These are phyloP conservation scores for Cyrtonyx montezumae DNA, from an alignment of 2,113 vertebrate species.

Conservation along the genomic window DNA sequence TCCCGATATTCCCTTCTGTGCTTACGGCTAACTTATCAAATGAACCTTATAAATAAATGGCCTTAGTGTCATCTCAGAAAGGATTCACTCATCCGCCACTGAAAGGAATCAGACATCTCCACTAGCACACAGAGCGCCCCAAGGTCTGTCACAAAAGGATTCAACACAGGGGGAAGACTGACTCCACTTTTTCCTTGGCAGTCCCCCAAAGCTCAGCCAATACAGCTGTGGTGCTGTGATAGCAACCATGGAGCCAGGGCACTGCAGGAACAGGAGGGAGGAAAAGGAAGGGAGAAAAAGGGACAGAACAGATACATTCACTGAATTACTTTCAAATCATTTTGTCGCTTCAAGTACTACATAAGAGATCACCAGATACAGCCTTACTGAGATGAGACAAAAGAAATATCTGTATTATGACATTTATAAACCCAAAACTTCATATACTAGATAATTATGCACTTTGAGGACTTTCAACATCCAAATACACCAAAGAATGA, in stretches of 20 bases:
- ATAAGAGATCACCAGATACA: neutral
- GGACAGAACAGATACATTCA: neutral
- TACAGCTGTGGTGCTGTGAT: constrained; percentile 16
- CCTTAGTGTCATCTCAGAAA: neutral
- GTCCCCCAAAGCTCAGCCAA: constrained; percentile 26
- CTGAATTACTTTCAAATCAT: neutral
- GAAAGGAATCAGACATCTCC: neutral
- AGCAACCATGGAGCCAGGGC: neutral
- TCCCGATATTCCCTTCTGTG: neutral
- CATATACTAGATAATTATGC: neutral
- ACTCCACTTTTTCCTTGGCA: constrained; percentile 9
- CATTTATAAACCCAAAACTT: neutral
- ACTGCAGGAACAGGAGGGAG: constrained; percentile 3
- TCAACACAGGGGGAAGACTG: neutral
- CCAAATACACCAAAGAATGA: neutral
- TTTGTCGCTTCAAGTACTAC: neutral
- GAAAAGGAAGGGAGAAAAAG: neutral
- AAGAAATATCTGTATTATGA: neutral
- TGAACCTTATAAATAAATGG: neutral
- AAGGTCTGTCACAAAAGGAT: neutral
- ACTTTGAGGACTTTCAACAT: neutral
- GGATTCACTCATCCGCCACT: neutral
- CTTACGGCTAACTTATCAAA: neutral
- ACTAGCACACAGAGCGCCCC: neutral
- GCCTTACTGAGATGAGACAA: neutral